Percentiles rank a stretch among this genome's conserved stretches.
Conservation (phyloP, 1,140 invertebrate genomes). For the Sminthurinus signatus region DNA sequence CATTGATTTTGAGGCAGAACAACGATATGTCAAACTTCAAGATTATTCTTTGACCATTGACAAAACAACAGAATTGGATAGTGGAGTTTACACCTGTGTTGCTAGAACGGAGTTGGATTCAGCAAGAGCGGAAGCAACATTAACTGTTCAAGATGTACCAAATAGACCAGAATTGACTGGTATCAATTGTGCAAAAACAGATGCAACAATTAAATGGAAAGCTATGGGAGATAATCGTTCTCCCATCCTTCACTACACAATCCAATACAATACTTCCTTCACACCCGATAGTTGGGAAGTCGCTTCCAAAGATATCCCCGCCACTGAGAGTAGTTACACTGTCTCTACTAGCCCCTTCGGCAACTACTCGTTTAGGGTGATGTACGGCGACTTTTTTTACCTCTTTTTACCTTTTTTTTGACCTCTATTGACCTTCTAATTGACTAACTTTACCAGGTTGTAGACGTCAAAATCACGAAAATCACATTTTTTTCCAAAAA, state of each 20-base stretch:
- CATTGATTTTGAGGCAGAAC: slow-evolving; percentile 81
- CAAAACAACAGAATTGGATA: slow-evolving; percentile 88
- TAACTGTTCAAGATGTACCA: slow-evolving; percentile 93
- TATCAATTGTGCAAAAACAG: slow-evolving; percentile 61
- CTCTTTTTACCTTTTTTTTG: neutral
- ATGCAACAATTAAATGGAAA: slow-evolving; percentile 73
- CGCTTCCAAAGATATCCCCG: slow-evolving; percentile 65
- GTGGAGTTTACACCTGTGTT: slow-evolving; percentile 92
- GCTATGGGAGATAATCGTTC: slow-evolving; percentile 89
- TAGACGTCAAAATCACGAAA: no score
- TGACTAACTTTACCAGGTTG: no score
- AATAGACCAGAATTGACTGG: slow-evolving; percentile 67
- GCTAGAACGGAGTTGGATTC: slow-evolving; percentile 83
- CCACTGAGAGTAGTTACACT: slow-evolving; percentile 67
- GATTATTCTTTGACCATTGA: slow-evolving; percentile 91
- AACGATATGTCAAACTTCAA: slow-evolving; percentile 70
- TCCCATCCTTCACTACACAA: slow-evolving; percentile 82
- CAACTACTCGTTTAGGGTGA: slow-evolving; percentile 85
- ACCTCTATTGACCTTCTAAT: no score
- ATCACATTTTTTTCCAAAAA: no score
- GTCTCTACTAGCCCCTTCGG: slow-evolving; percentile 81
- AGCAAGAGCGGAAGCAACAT: slow-evolving; percentile 70
- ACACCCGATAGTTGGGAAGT: slow-evolving; percentile 86
- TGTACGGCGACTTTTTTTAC: slow-evolving; percentile 20
- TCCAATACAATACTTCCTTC: slow-evolving; percentile 92